Evolutionary conservation across 2,113 vertebrate genomes (phyloP).

Genomic region (Melanerpes formicivorus): DNA sequence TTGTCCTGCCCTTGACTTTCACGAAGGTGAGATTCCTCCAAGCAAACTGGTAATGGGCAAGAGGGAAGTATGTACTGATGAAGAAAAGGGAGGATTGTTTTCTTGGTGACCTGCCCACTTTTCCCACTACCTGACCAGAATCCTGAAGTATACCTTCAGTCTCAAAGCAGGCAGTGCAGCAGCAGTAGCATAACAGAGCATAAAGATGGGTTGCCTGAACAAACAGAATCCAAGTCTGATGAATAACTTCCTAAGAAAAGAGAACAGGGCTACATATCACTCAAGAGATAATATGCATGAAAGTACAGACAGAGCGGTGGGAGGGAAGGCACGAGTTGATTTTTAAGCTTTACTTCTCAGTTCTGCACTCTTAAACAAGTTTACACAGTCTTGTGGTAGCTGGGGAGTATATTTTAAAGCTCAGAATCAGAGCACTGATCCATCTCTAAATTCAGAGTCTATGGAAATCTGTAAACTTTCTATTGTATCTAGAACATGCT

Average conservation of each 20-base stretch:
- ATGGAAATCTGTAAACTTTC: neutral
- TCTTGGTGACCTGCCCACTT: neutral
- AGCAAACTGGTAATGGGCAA: neutral
- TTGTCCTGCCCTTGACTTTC: neutral
- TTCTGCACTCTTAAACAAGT: neutral
- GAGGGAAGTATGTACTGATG: neutral
- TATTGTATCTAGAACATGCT: neutral
- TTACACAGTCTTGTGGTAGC: neutral
- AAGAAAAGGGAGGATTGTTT: neutral
- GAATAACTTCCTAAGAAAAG: neutral
- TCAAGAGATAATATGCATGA: neutral
- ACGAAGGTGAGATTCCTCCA: neutral
- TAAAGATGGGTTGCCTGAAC: neutral
- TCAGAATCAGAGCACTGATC: neutral
- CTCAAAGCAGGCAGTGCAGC: neutral
- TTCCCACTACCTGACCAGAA: neutral
- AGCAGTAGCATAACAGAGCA: neutral
- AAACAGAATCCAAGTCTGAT: neutral
- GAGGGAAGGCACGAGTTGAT: neutral
- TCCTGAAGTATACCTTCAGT: neutral
- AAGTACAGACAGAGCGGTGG: neutral
- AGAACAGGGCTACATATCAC: fast-evolving
- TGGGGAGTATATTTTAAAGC: neutral
- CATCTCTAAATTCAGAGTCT: neutral
- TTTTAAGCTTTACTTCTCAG: neutral